phyloP scores from a whole-genome alignment of 2,797 vertebrate genomes.

The Manis javanica region DNA sequence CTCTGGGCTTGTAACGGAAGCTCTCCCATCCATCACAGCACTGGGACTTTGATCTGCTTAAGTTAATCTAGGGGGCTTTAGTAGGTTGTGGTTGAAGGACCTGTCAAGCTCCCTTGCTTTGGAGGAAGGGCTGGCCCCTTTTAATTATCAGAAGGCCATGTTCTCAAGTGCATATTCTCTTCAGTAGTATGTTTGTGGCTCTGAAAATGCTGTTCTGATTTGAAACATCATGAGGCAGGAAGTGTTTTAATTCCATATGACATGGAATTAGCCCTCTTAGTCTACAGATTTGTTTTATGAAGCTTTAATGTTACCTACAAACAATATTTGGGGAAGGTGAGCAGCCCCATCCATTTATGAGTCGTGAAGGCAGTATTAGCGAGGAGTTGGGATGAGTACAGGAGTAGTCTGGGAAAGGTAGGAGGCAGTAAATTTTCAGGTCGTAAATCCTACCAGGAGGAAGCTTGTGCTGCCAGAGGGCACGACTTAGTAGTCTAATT shows the following conservation, averaged over 20 bases:
- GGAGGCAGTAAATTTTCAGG: constrained; percentile 53
- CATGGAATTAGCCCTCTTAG: constrained; percentile 68
- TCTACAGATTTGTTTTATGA: constrained; percentile 57
- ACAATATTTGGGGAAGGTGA: constrained; percentile 50
- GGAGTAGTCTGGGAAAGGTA: constrained; percentile 25
- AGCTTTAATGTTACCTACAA: constrained; percentile 3
- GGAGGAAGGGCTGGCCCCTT: neutral
- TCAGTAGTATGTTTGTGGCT: neutral
- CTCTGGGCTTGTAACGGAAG: constrained; percentile 58
- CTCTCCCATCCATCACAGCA: neutral
- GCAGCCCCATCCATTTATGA: neutral
- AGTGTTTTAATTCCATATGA: constrained; percentile 48
- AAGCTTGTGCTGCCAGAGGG: constrained; percentile 39
- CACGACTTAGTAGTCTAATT: constrained; percentile 67
- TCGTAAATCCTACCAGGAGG: constrained; percentile 62
- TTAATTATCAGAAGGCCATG: neutral
- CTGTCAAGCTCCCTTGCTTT: neutral
- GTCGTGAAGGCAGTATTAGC: neutral
- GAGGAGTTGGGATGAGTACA: neutral
- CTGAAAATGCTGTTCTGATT: neutral
- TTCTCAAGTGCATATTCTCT: neutral
- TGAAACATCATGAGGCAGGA: neutral
- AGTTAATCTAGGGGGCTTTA: neutral
- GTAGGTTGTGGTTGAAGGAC: neutral
- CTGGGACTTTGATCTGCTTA: constrained; percentile 45